Evolutionary conservation across 1,140 invertebrate genomes (phyloP).

Genomic region (Telenomus remus): DNA sequence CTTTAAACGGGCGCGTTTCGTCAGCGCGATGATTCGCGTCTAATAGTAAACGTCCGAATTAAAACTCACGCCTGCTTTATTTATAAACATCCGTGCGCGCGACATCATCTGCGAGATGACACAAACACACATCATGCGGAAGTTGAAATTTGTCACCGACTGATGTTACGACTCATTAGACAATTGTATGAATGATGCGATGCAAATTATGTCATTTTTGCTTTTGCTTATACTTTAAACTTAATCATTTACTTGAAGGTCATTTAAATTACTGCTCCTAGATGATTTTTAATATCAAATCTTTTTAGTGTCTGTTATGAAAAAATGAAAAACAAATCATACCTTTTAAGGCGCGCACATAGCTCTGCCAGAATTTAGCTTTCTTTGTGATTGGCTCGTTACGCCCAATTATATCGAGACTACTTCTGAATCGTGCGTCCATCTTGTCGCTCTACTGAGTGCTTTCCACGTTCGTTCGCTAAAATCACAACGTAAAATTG

Average conservation of each 20-base stretch:
- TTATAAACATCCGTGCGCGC: background rate
- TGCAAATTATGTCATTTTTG: background rate
- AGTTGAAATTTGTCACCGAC: constrained; percentile 11
- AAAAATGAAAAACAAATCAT: constrained; percentile 27
- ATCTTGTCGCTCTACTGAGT: constrained; percentile 77
- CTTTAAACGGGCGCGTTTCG: constrained; percentile 11
- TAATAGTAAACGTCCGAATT: constrained; percentile 10
- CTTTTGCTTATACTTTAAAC: background rate
- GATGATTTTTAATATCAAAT: too few species aligned
- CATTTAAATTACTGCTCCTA: too few species aligned
- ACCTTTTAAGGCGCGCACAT: constrained; percentile 93
- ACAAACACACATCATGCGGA: constrained; percentile 14
- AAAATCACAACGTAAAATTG: constrained; percentile 56
- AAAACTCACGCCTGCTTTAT: constrained; percentile 8
- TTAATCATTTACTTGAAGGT: too few species aligned
- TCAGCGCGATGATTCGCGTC: background rate
- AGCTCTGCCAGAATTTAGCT: constrained; percentile 94
- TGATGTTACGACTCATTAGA: constrained; percentile 7
- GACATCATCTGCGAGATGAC: constrained; percentile 23
- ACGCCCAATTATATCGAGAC: constrained; percentile 93
- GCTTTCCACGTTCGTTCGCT: constrained; percentile 81
- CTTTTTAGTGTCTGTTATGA: background rate
- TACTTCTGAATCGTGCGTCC: constrained; percentile 90
- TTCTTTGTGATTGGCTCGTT: constrained; percentile 93
- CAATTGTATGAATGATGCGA: background rate